These are phyloP conservation scores for Caenorhabditis sp. DNA, from an alignment of 2,888 invertebrate species.

Conservation along the genomic window DNA sequence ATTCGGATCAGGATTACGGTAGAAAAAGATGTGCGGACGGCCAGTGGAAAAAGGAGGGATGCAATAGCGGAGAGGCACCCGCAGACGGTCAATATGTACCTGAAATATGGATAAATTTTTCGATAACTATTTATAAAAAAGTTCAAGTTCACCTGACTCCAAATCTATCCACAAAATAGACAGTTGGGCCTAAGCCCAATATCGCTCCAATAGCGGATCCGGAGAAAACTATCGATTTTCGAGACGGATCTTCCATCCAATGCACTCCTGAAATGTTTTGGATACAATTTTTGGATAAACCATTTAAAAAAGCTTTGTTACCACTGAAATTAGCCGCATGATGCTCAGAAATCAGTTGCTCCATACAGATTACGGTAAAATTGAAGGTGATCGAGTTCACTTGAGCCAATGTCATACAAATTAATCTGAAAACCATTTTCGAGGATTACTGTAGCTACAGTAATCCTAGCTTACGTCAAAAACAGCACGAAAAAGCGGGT, in stretches of 20 bases:
- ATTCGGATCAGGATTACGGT: constrained; percentile 2
- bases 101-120: too few species aligned
- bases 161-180: constrained; percentile 3
- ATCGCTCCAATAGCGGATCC: constrained; percentile 32
- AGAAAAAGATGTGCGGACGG: not conserved
- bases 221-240: constrained; percentile 33
- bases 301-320: not conserved
- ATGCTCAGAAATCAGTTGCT: constrained; percentile 24
- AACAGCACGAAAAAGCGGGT: constrained; percentile 1
- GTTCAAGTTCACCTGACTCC: constrained; percentile 23
- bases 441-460: not conserved
- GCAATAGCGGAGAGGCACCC: constrained; percentile 16
- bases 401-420: constrained; percentile 30
- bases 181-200: constrained; percentile 19
- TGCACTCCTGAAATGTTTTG: constrained; percentile 3
- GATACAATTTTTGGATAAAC: not conserved
- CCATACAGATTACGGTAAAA: constrained; percentile 53
- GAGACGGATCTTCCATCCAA: constrained; percentile 24
- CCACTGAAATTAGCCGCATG: not conserved
- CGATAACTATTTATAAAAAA: too few species aligned
- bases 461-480: not conserved
- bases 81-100: constrained; percentile 4
- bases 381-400: constrained; percentile 35
- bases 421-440: constrained; percentile 20
- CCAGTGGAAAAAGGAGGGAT: constrained; percentile 26